Conservation (phyloP, 1,140 invertebrate species). For the Sarcophaga bullata region DNA sequence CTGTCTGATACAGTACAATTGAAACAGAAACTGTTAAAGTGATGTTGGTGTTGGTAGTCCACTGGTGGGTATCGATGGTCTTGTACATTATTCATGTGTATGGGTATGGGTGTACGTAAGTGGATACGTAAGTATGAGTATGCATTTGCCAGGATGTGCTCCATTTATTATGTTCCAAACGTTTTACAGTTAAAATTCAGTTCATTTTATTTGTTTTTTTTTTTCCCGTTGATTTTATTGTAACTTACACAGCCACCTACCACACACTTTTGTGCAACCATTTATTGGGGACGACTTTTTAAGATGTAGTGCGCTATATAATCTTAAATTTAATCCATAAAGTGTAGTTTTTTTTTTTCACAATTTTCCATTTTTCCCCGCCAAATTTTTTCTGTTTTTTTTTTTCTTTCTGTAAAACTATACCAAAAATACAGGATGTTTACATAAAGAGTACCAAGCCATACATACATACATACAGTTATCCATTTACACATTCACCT, state of each 20-base stretch:
- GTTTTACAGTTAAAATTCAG: constrained; percentile 12
- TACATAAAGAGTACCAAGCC: not conserved
- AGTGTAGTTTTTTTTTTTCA: constrained; percentile 12
- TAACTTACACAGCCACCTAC: not conserved
- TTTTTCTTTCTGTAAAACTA: constrained; percentile 1
- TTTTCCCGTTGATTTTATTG: not conserved
- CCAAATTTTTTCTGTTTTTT: not conserved
- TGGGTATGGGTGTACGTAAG: not conserved
- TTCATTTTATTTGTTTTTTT: not conserved
- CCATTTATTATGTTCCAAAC: constrained; percentile 19
- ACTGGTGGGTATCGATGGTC: not conserved
- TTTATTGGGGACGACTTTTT: constrained; percentile 13
- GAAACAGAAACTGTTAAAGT: not conserved
- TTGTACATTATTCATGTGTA: constrained; percentile 1
- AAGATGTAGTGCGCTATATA: constrained; percentile 15
- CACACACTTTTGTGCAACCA: not conserved
- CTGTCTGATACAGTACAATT: not conserved
- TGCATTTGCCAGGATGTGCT: constrained; percentile 13
- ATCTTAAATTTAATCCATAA: constrained; percentile 27
- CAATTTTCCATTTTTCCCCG: not conserved
- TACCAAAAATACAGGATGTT: constrained; percentile 4
- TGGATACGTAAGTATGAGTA: not conserved
- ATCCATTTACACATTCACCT: not conserved
- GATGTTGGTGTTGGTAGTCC: not conserved
- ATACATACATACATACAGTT: not conserved